phyloP scores from a whole-genome alignment of 2,797 vertebrate species.

The Echeneis naucrates region DNA sequence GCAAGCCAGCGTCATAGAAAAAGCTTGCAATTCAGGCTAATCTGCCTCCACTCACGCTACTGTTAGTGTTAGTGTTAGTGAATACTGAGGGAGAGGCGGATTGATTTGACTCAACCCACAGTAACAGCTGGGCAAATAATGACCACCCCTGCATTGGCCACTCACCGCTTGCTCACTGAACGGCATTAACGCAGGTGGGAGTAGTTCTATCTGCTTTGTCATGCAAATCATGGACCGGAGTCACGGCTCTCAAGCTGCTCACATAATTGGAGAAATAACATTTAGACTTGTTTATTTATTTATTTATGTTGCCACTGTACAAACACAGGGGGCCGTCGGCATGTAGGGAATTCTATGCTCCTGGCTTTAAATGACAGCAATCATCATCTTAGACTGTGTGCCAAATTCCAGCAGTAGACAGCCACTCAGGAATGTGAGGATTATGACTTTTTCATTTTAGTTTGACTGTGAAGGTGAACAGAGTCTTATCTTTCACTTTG shows the following conservation, averaged over 20 bases:
- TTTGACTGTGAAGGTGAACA: neutral
- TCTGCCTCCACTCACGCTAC: constrained; percentile 57
- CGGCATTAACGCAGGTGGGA: constrained; percentile 48
- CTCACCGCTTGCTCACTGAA: constrained; percentile 39
- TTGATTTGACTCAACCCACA: constrained; percentile 51
- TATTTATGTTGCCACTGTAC: neutral
- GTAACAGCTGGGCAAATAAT: constrained; percentile 61
- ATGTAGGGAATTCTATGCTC: neutral
- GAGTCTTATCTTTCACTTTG: neutral
- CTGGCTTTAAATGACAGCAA: neutral
- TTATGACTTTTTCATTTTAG: neutral
- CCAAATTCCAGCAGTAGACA: neutral
- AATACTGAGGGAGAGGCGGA: constrained; percentile 19
- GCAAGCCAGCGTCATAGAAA: constrained; percentile 53
- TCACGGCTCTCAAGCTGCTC: constrained; percentile 24
- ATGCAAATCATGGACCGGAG: constrained; percentile 37
- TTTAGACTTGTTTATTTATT: constrained; percentile 6
- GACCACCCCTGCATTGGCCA: constrained; percentile 31
- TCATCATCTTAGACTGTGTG: neutral
- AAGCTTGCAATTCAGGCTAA: constrained; percentile 71
- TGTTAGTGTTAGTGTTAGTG: constrained; percentile 33
- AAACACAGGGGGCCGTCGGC: neutral
- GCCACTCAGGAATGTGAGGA: neutral
- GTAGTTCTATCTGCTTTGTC: constrained; percentile 40
- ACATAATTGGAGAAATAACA: constrained; percentile 19